Percentiles rank a stretch among this genome's conserved stretches.
Evolutionary conservation across 2,888 invertebrate genomes (phyloP).

Genomic region (Tipula lateralis): DNA sequence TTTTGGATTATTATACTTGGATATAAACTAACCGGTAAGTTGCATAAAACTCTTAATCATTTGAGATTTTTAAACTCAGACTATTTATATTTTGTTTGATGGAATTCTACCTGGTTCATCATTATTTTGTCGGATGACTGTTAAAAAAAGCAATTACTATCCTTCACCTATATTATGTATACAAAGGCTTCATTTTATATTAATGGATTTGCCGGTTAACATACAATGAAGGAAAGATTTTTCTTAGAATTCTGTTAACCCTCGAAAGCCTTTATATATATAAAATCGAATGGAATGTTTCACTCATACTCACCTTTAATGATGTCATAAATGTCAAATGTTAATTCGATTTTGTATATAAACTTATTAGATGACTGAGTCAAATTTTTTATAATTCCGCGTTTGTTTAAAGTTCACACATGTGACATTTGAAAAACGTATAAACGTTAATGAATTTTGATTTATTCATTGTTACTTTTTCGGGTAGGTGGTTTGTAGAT

Average conservation of each 20-base stretch:
- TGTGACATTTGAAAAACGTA: not conserved
- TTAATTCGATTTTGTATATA: not conserved
- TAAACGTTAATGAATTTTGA: not conserved
- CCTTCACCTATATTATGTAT: not conserved
- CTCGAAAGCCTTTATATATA: not conserved
- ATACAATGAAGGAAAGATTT: not conserved
- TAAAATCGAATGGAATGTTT: not conserved
- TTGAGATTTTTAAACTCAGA: not conserved
- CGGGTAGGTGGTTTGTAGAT: not conserved
- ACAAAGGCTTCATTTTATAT: not conserved
- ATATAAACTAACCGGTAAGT: not conserved
- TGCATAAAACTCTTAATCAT: not conserved
- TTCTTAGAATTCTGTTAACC: not conserved
- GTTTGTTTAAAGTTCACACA: not conserved
- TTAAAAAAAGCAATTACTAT: not conserved
- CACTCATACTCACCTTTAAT: not conserved
- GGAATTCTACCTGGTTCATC: not conserved
- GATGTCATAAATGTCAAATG: constrained; percentile 7
- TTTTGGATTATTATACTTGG: not conserved
- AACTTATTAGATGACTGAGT: not conserved
- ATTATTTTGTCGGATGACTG: not conserved
- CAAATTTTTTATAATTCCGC: not conserved
- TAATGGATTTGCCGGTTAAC: not conserved
- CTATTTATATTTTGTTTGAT: not conserved
- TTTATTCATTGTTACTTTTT: not conserved